A percentile compares a stretch with the other conserved stretches of the same genome.
These are phyloP conservation scores for Chrysolina americana DNA, from an alignment of 2,888 invertebrate genomes.

Conservation along the genomic window DNA sequence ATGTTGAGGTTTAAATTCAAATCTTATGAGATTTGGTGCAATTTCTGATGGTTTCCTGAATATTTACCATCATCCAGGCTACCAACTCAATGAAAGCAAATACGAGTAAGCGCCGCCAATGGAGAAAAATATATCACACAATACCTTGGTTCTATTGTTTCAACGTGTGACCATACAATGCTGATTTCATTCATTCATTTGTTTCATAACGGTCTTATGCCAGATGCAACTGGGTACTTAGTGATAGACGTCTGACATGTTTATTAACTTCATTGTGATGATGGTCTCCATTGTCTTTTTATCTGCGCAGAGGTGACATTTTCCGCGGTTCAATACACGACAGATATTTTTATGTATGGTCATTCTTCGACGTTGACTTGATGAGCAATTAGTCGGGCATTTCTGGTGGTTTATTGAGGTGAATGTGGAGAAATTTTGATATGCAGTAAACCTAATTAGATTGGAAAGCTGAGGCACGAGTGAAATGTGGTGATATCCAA, in stretches of 20 bases:
- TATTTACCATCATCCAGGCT: not conserved
- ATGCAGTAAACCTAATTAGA: constrained; percentile 3
- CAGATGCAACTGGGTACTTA: constrained; percentile 48
- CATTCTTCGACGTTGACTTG: constrained; percentile 13
- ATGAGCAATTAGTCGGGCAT: constrained; percentile 10
- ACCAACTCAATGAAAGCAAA: not conserved
- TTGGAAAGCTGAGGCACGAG: constrained; percentile 2
- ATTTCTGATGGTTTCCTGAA: not conserved
- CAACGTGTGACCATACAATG: constrained; percentile 54
- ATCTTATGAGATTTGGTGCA: too few species aligned
- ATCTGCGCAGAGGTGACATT: constrained; percentile 39
- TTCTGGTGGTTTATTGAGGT: constrained; percentile 26
- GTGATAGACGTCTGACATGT: constrained; percentile 54
- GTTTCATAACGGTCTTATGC: constrained; percentile 50
- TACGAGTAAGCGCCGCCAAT: constrained; percentile 28
- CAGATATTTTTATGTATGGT: constrained; percentile 15
- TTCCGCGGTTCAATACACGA: constrained; percentile 23
- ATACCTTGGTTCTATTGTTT: constrained; percentile 51
- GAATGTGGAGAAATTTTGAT: constrained; percentile 15
- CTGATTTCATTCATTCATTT: constrained; percentile 57
- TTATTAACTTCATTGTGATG: constrained; percentile 54
- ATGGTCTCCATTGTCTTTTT: constrained; percentile 51
- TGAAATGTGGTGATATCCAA: not conserved
- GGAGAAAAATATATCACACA: constrained; percentile 34
- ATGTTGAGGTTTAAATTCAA: too few species aligned